A percentile compares a stretch with the other conserved stretches of the same genome.
Evolutionary conservation across 1,140 invertebrate genomes (phyloP).

Genomic region (Sesamia nonagrioides): DNA sequence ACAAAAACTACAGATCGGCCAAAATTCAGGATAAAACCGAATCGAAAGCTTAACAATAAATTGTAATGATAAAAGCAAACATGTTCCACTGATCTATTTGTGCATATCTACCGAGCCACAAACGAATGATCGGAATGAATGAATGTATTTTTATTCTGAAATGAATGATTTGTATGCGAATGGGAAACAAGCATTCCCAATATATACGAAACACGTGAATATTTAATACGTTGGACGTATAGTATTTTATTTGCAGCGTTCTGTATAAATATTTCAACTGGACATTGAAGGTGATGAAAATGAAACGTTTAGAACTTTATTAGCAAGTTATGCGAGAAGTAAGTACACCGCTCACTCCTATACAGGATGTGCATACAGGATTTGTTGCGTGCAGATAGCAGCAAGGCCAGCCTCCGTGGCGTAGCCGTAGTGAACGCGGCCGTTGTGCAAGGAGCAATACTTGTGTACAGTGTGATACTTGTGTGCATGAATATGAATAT

Average conservation of each 20-base stretch:
- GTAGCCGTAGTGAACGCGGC: too few species aligned
- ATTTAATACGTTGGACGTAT: not conserved
- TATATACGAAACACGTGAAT: not conserved
- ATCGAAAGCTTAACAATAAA: not conserved
- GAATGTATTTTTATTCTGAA: slow-evolving; percentile 26
- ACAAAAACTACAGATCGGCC: not conserved
- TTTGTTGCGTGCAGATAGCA: too few species aligned
- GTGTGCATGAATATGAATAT: too few species aligned
- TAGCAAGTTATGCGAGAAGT: too few species aligned
- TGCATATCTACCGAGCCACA: not conserved
- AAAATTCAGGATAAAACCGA: not conserved
- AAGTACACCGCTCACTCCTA: too few species aligned
- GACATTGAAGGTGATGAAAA: too few species aligned
- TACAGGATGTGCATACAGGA: too few species aligned
- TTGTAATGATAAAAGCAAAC: slow-evolving; percentile 25
- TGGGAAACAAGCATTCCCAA: not conserved
- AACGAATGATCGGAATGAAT: not conserved
- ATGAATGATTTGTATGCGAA: slow-evolving; percentile 25
- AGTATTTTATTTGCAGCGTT: not conserved
- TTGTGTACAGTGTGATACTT: too few species aligned
- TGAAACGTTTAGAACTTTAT: too few species aligned
- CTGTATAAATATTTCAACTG: too few species aligned
- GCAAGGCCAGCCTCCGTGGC: too few species aligned
- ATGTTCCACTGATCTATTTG: slow-evolving; percentile 18
- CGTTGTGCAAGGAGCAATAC: too few species aligned